A percentile compares a stretch with the other conserved stretches of the same genome.
These are phyloP conservation scores for Nesoenas mayeri DNA, from an alignment of 2,113 vertebrate genomes.

Conservation along the genomic window DNA sequence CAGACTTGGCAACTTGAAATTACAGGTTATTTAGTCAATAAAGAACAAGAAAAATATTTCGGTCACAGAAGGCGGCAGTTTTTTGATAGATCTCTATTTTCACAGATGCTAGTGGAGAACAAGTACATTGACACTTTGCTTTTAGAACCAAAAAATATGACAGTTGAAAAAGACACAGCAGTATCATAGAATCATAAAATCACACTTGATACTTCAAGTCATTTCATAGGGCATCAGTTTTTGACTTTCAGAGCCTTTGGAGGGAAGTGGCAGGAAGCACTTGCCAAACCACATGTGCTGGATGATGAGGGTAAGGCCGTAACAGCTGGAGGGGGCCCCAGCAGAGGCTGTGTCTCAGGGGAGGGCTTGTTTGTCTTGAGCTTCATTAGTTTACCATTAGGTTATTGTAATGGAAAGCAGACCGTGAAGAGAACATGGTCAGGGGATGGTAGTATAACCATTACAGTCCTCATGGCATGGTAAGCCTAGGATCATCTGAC, in stretches of 20 bases:
- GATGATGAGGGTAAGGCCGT: not conserved
- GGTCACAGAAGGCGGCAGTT: not conserved
- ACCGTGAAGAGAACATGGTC: not conserved
- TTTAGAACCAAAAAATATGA: not conserved
- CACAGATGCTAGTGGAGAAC: not conserved
- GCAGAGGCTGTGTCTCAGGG: not conserved
- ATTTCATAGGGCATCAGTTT: not conserved
- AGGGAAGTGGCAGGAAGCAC: not conserved
- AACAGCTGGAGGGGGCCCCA: not conserved
- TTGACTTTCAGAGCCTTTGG: not conserved
- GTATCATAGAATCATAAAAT: not conserved
- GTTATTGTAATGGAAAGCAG: conserved; percentile 29
- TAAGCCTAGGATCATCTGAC: conserved; percentile 37
- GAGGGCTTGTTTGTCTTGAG: not conserved
- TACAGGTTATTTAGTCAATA: not conserved
- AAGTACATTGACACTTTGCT: not conserved
- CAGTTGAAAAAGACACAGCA: not conserved
- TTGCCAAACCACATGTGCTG: not conserved
- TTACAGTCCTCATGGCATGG: not conserved
- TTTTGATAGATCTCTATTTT: not conserved
- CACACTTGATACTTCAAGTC: not conserved
- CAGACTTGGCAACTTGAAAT: not conserved
- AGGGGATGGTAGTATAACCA: not conserved
- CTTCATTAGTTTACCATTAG: not conserved
- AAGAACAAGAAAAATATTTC: not conserved